These are phyloP conservation scores for Urocyon cinereoargenteus DNA, from an alignment of 2,797 vertebrate genomes.

Conservation along the genomic window DNA sequence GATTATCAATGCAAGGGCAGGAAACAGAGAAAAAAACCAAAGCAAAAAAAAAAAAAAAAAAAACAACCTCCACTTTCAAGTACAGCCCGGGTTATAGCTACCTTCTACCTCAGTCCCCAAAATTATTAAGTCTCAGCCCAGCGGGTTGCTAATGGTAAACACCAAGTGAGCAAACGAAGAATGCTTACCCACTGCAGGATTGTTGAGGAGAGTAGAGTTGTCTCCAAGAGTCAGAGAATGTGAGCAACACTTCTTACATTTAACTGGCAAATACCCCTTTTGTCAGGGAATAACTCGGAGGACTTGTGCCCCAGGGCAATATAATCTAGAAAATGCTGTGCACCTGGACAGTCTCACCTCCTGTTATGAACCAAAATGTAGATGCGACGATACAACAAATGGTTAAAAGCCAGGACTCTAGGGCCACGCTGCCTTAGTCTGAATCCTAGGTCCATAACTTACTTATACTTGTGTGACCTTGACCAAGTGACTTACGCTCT, in stretches of 20 bases:
- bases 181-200: neutral
- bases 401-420: neutral
- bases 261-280: neutral
- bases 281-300: neutral
- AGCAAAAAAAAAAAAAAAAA: neutral
- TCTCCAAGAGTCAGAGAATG: neutral
- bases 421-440: neutral
- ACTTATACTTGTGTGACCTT: neutral
- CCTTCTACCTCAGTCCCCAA: neutral
- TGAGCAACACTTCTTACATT: neutral
- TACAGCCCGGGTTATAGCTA: neutral
- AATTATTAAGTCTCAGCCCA: neutral
- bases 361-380: neutral
- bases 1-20: neutral
- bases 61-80: neutral
- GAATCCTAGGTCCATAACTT: neutral
- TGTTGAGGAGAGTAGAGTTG: neutral
- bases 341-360: neutral
- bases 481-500: neutral
- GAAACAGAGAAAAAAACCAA: neutral
- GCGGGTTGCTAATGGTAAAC: neutral
- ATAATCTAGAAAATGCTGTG: neutral
- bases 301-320: neutral
- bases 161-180: neutral
- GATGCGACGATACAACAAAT: neutral